Evolutionary conservation across 2,797 vertebrate genomes (phyloP), one percentile per base, ranked within the genome.

Genomic region (Gymnoscopelus braueri): DNA sequence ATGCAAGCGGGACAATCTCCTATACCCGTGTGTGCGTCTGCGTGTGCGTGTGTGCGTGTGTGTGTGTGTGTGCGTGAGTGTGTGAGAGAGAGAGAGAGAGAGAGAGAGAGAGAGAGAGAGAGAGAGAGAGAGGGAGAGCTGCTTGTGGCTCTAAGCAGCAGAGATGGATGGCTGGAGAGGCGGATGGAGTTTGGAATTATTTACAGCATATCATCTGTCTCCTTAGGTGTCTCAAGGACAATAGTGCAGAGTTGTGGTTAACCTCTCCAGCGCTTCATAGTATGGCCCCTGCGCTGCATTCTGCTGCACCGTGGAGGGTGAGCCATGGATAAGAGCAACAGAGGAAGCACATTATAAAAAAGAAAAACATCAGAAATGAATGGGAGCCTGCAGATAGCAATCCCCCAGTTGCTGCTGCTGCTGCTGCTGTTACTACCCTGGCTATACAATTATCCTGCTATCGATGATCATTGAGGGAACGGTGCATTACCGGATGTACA

Each of bases 251-350:
- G 64, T 66, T 80, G 63, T 83, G 78, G 75, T 86, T 87, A 88
- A 84, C 85, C 79, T 77, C 74, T 72, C 77, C 80, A 68, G 74
- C 80, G 77, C 69, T 82, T 74, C 74, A 84, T 89, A 86, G 85
- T 83, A 67, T 74, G 39, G 32, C 32, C 32, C 73, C 53, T 76
- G 74, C 74, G 69, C 58, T 9, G 65, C 64, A 62, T 71, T 81
- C 65, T 70, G 80, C 74, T 39, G 39, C 5, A 10, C 69, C 54
- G 65, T 66, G 77, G 85, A 82, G 72, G 75, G 76, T 85, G 86
- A 88, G 87, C 84, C 82, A 82, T 86, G 86, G 84, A 85, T 84
- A 81, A 74, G 86, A 86, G 65, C 9, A 32, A 13, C 48, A 47
- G 13, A 44, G 63, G 10, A 29, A 83, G 77, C 79, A 80, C 19